A percentile compares a stretch with the other conserved stretches of the same genome.
These are phyloP conservation scores for Sinonovacula constricta DNA, from an alignment of 1,140 invertebrate genomes.

Conservation along the genomic window DNA sequence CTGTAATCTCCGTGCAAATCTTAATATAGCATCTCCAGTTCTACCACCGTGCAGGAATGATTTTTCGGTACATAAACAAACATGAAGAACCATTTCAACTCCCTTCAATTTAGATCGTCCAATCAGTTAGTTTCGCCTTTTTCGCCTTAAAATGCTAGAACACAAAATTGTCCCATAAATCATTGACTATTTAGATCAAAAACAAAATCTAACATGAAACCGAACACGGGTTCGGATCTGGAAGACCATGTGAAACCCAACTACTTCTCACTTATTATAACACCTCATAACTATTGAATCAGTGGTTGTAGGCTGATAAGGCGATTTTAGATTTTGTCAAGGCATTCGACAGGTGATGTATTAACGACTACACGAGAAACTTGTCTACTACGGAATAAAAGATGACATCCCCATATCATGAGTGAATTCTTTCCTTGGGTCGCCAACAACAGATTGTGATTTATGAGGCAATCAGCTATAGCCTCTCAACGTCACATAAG, in stretches of 20 bases:
- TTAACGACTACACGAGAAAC: background rate
- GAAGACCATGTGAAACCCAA: background rate
- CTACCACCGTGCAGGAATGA: too few relatives aligned
- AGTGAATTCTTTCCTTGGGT: background rate
- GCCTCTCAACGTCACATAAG: background rate
- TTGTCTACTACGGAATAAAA: background rate
- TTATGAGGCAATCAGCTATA: background rate
- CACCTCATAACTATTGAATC: background rate
- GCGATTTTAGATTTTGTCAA: background rate
- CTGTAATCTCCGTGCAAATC: too few relatives aligned
- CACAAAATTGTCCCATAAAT: background rate
- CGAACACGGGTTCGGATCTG: constrained; percentile 4
- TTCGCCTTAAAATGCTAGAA: constrained; percentile 4
- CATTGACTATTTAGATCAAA: too few relatives aligned
- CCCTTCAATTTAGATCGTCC: too few relatives aligned
- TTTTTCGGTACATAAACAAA: too few relatives aligned
- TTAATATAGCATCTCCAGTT: too few relatives aligned
- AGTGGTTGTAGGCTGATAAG: background rate
- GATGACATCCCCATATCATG: constrained; percentile 1
- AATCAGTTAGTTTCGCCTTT: too few relatives aligned
- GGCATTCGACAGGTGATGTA: constrained; percentile 7
- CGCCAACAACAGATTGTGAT: background rate
- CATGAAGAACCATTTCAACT: too few relatives aligned
- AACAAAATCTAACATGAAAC: background rate
- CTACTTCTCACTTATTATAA: background rate